Base-by-base conservation (phyloP, 2,113 vertebrate genomes). In the Sebastes schlegelii region DNA sequence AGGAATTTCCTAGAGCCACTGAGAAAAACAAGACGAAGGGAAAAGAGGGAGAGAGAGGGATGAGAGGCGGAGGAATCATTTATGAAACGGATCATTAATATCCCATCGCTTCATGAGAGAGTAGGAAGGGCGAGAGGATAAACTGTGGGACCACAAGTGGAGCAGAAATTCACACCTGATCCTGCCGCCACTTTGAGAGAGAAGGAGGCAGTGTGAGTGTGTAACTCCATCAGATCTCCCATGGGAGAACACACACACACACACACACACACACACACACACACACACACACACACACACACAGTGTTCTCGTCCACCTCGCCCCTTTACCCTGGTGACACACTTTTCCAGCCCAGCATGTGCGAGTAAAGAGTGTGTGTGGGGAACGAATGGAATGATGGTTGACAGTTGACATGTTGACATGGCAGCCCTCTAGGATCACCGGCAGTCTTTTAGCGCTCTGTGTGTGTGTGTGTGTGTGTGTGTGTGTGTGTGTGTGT, bases 91-190 rank as follows among this genome's bases (percentile, higher is more conserved):
- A 54, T 80, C 58, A 83, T 89, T 74, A 84, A 83, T 85, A 87
- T 76, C 74, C 42, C 65, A 86, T 71, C 4, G 5, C 26, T 77
- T 79, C 67, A 46, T 66, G 69, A 81, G 78, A 61, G 79, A 61
- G 80, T 6, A 11, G 54, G 46, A 62, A 48, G 64, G 64, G 84
- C 1, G 76, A 89, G 82, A 86, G 66, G 78, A 89, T 84, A 80
- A 88, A 88, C 84, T 74, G 86, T 74, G 72, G 77, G 77, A 76
- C 40, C 68, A 82, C 85, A 84, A 83, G 78, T 81, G 83, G 73
- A 85, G 83, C 85, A 85, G 76, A 89, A 88, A 89, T 72, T 85
- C 72, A 84, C 85, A 92, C 88, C 80, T 87, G 88, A 90, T 88
- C 77, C 70, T 65, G 52, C 62, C 8, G 19, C 8, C 13, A 80